These are phyloP conservation scores for Epinephelus awoara DNA, from an alignment of 2,797 vertebrate species.

Conservation along the genomic window DNA sequence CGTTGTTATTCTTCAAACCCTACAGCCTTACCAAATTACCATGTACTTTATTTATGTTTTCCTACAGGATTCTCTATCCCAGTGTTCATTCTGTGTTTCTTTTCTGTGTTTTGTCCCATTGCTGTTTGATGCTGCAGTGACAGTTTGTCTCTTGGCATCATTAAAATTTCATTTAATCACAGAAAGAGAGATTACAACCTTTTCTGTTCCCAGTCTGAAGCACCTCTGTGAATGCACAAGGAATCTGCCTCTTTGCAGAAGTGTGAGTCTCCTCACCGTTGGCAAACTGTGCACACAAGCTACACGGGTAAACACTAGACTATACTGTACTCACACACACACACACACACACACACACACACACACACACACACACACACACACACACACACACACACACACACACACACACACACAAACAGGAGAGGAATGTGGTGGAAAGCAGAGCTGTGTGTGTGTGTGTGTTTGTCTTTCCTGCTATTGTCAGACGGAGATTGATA, in stretches of 20 bases:
- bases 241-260: slow-evolving; percentile 39
- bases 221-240: slow-evolving; percentile 13
- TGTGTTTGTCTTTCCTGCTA: slow-evolving; percentile 95
- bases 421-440: slow-evolving; percentile 53
- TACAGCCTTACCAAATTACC: background rate
- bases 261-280: slow-evolving; percentile 80
- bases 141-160: slow-evolving; percentile 32
- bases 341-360: slow-evolving; percentile 23
- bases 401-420: slow-evolving; percentile 22
- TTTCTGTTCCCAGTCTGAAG: slow-evolving; percentile 18
- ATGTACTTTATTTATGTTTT: background rate
- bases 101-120: slow-evolving; percentile 5
- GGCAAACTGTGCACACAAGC: slow-evolving; percentile 51
- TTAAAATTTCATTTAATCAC: slow-evolving; percentile 54
- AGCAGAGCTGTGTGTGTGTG: slow-evolving; percentile 42
- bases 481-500: slow-evolving; percentile 98
- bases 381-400: slow-evolving; percentile 21
- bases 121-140: slow-evolving; percentile 64
- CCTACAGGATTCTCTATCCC: background rate
- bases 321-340: slow-evolving; percentile 36
- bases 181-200: slow-evolving; percentile 37
- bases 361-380: slow-evolving; percentile 29
- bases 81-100: background rate
- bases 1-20: background rate
- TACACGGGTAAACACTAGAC: slow-evolving; percentile 83